Conservation (phyloP, 2,888 invertebrate genomes). For the Aethes cnicana region DNA sequence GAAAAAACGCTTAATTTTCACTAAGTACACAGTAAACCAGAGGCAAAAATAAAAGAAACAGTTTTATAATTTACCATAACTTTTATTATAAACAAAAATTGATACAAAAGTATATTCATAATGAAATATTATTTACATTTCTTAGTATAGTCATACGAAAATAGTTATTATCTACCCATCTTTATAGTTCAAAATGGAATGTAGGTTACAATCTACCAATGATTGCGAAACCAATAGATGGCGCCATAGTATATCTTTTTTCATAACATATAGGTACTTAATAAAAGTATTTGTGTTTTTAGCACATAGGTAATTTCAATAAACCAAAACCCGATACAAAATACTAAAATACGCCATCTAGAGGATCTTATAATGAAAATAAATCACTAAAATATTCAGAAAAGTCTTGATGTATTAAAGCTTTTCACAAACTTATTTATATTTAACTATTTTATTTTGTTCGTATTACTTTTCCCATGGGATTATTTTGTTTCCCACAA, state of each 20-base stretch:
- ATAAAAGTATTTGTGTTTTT: no score
- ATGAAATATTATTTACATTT: slow-evolving; percentile 63
- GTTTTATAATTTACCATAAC: slow-evolving; percentile 34
- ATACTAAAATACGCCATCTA: slow-evolving; percentile 13
- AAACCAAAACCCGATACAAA: not conserved
- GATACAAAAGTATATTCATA: slow-evolving; percentile 62
- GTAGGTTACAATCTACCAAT: slow-evolving; percentile 8
- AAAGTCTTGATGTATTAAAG: slow-evolving; percentile 58
- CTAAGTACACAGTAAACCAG: no score
- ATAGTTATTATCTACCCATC: slow-evolving; percentile 52
- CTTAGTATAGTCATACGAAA: slow-evolving; percentile 51
- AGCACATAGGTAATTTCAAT: no score
- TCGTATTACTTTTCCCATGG: no score
- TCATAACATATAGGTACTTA: not conserved
- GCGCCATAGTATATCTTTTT: not conserved
- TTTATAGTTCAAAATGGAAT: slow-evolving; percentile 48
- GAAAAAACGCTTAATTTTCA: no score
- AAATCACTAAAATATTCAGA: slow-evolving; percentile 26
- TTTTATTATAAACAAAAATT: slow-evolving; percentile 66
- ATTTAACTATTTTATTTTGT: not conserved
- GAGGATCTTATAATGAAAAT: slow-evolving; percentile 10
- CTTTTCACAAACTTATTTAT: slow-evolving; percentile 39
- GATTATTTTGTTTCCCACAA: no score
- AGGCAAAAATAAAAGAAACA: slow-evolving; percentile 23
- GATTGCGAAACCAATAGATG: slow-evolving; percentile 12